phyloP scores from a whole-genome alignment of 1,140 invertebrate genomes.

The Daktulosphaira vitifoliae region DNA sequence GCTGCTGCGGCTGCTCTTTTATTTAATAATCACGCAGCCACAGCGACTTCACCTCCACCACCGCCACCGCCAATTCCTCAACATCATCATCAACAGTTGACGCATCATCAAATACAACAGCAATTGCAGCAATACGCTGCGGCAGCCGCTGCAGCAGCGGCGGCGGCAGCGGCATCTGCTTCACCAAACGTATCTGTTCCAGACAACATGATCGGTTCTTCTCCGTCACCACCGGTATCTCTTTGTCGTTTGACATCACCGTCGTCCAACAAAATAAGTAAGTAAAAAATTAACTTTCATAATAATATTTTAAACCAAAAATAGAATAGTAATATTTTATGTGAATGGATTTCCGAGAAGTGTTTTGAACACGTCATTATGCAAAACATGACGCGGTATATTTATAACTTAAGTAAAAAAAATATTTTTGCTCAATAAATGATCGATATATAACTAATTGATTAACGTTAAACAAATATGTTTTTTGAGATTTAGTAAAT shows the following conservation, averaged over 20 bases:
- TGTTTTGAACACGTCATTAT: too few relatives aligned
- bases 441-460: too few relatives aligned
- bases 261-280: too few relatives aligned
- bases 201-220: not conserved
- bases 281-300: too few relatives aligned
- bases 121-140: conserved; percentile 18
- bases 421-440: too few relatives aligned
- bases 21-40: not conserved
- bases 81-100: conserved; percentile 8
- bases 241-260: not conserved
- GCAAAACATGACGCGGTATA: too few relatives aligned
- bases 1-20: conserved; percentile 8
- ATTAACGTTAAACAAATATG: too few relatives aligned
- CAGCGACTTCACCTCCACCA: not conserved
- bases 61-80: conserved; percentile 3
- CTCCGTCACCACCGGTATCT: not conserved
- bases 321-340: too few relatives aligned
- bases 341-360: too few relatives aligned
- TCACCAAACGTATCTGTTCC: not conserved
- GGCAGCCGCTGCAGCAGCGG: conserved; percentile 8
- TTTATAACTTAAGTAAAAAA: too few relatives aligned
- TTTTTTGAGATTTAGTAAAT: too few relatives aligned
- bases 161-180: not conserved
- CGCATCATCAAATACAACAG: conserved; percentile 16
- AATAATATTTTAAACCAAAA: too few relatives aligned